phyloP scores from a whole-genome alignment of 2,113 vertebrate species.

The Rhodinocichla rosea region DNA sequence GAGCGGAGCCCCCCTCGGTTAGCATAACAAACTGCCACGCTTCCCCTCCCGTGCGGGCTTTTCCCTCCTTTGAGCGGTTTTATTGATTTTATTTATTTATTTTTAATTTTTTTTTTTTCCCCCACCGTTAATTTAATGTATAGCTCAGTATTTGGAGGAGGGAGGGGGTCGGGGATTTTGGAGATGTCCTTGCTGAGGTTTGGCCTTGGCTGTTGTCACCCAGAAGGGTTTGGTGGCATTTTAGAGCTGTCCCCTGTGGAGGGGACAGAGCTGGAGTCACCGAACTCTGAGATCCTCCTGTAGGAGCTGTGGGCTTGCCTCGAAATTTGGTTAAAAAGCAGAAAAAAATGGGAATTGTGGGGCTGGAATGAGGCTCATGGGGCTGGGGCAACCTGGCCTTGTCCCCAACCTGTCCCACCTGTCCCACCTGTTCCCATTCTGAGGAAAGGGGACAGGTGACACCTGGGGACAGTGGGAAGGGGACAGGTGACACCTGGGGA shows the following conservation, averaged over 20 bases:
- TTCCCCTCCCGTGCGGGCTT: neutral
- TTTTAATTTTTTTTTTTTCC: neutral
- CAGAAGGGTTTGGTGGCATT: neutral
- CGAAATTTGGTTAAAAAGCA: neutral
- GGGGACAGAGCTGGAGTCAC: neutral
- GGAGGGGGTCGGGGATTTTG: neutral
- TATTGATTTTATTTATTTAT: neutral
- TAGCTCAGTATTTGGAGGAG: neutral
- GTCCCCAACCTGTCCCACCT: neutral
- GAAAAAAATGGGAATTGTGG: neutral
- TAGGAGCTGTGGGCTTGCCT: neutral
- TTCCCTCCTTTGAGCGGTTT: neutral
- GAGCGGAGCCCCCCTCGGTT: conserved; percentile 44
- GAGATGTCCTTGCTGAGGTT: neutral
- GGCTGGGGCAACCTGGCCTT: neutral
- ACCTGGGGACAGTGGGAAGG: no score
- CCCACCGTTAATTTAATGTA: neutral
- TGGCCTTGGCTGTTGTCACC: neutral
- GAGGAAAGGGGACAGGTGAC: no score
- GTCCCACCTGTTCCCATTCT: no score
- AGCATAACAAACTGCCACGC: conserved; percentile 54
- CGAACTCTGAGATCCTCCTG: neutral
- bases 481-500: no score
- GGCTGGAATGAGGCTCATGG: neutral
- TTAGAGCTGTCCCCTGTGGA: neutral